phyloP scores from a whole-genome alignment of 2,113 vertebrate genomes.

The Arvicanthis niloticus region DNA sequence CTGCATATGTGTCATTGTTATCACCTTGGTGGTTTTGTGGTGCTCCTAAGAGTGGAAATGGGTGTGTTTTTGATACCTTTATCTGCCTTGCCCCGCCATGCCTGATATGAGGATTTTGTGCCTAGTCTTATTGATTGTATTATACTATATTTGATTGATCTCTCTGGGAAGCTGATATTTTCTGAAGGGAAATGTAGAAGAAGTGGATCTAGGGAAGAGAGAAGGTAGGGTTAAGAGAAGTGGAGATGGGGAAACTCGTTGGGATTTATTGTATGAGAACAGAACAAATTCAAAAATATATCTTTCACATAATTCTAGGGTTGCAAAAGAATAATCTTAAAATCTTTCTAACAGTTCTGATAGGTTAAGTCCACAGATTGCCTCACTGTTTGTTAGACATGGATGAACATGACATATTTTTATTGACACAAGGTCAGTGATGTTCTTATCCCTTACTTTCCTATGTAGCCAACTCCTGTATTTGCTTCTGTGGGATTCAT shows the following conservation, averaged over 20 bases:
- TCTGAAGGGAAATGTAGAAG: background rate
- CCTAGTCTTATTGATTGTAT: background rate
- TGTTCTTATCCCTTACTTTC: constrained; percentile 30
- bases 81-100: background rate
- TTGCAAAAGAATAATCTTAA: background rate
- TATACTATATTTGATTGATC: background rate
- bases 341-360: background rate
- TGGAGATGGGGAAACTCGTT: background rate
- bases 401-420: background rate
- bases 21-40: background rate
- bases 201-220: background rate
- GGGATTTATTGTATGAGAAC: background rate
- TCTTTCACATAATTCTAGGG: background rate
- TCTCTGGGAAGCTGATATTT: background rate
- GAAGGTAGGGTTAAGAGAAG: background rate
- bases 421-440: background rate
- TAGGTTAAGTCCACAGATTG: background rate
- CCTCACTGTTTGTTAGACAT: background rate
- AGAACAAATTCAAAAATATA: background rate
- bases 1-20: background rate
- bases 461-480: background rate
- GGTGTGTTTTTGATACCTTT: background rate
- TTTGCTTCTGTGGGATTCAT: constrained; percentile 16
- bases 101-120: background rate
- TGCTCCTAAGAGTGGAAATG: background rate